A percentile compares a stretch with the other conserved stretches of the same genome.
Evolutionary conservation across 2,797 vertebrate species (phyloP).

Genomic region (Anabas testudineus): DNA sequence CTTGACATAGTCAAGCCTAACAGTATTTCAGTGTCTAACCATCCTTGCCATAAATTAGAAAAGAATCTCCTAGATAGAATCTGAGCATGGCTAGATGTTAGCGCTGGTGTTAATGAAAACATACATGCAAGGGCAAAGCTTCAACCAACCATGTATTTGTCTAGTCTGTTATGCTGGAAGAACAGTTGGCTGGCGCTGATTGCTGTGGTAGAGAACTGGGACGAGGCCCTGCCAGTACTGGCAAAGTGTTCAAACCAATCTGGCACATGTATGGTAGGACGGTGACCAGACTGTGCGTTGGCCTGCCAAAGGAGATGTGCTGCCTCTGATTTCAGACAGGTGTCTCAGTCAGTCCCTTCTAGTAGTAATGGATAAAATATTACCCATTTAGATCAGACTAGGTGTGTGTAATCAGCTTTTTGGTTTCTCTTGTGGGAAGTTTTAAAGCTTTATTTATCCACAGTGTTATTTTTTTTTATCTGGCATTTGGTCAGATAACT

Average conservation of each 20-base stretch:
- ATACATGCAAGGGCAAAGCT: background rate
- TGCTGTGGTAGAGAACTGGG: conserved; percentile 10
- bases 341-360: conserved; percentile 28
- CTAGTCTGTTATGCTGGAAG: conserved; percentile 24
- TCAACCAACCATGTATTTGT: background rate
- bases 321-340: conserved; percentile 50
- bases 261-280: conserved; percentile 44
- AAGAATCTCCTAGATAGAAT: background rate
- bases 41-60: too few species aligned
- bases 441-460: conserved; percentile 20
- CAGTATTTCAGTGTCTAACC: too few species aligned
- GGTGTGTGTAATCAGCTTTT: background rate
- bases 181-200: conserved; percentile 41
- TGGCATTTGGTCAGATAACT: conserved; percentile 3
- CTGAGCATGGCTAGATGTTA: conserved; percentile 6
- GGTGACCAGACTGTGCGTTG: conserved; percentile 29
- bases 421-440: background rate
- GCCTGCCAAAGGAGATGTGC: conserved; percentile 48
- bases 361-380: background rate
- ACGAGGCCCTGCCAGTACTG: conserved; percentile 13
- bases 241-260: conserved; percentile 36
- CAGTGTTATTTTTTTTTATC: background rate
- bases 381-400: background rate
- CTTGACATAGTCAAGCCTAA: too few species aligned
- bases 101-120: background rate